phyloP scores from a whole-genome alignment of 2,888 invertebrate species.

The Neoitamus cyanurus region DNA sequence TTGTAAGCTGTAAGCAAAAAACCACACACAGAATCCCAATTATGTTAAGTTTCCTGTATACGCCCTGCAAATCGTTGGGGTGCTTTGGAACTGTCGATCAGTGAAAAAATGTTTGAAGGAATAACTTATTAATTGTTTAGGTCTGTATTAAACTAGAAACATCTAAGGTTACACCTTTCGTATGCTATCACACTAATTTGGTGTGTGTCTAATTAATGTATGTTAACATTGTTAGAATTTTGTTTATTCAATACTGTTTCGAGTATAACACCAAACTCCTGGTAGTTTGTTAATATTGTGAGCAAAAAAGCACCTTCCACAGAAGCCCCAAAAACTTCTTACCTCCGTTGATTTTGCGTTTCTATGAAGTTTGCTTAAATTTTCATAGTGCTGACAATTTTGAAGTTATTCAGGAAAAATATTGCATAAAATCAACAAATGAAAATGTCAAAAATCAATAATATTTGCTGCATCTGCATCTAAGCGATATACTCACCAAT shows the following conservation, averaged over 20 bases:
- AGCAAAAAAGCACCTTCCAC: not conserved
- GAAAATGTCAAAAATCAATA: constrained; percentile 8
- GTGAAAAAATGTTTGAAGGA: not conserved
- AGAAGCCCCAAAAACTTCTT: constrained; percentile 23
- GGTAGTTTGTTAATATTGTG: not conserved
- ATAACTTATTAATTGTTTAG: not conserved
- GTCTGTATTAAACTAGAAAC: not conserved
- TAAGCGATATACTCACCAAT: constrained; percentile 69
- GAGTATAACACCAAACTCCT: not conserved
- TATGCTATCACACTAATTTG: not conserved
- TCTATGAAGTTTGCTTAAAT: constrained; percentile 17
- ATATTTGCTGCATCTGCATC: not conserved
- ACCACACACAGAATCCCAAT: not conserved
- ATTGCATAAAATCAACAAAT: constrained; percentile 9
- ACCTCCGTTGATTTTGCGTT: constrained; percentile 11
- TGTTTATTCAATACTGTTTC: not conserved
- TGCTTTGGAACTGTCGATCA: too few relatives aligned
- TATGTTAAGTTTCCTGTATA: not conserved
- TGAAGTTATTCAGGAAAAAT: not conserved
- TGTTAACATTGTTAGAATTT: not conserved
- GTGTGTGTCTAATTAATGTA: not conserved
- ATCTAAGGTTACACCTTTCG: not conserved
- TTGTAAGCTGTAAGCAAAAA: not conserved
- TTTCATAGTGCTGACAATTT: constrained; percentile 30
- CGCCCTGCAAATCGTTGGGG: not conserved